These are phyloP conservation scores for Protomyctophum bolini DNA, from an alignment of 2,113 vertebrate genomes.

Conservation along the genomic window DNA sequence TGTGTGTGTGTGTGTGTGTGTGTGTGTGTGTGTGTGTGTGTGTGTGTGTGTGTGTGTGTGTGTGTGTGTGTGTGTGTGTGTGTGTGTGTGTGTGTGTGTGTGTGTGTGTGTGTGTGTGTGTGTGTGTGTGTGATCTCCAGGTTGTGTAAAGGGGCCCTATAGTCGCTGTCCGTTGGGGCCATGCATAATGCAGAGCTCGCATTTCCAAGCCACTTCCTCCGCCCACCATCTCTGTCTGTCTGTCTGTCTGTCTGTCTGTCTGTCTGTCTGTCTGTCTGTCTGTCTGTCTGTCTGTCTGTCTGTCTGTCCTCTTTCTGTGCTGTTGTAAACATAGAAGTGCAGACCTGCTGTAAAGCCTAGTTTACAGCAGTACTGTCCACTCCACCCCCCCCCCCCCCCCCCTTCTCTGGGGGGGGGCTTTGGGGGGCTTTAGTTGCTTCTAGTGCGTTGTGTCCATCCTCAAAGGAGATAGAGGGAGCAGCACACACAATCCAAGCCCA, in stretches of 20 bases:
- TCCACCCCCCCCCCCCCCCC: background rate
- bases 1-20: background rate
- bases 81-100: background rate
- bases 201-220: conserved; percentile 67
- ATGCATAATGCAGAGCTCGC: conserved; percentile 69
- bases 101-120: background rate
- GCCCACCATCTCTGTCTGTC: conserved; percentile 24
- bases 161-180: conserved; percentile 28
- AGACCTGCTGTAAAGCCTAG: conserved; percentile 65
- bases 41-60: background rate
- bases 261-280: conserved; percentile 18
- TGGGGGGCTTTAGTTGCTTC: background rate
- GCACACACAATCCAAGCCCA: conserved; percentile 37
- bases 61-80: conserved; percentile 6
- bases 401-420: conserved; percentile 18
- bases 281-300: background rate
- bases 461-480: conserved; percentile 23
- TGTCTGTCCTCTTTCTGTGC: conserved; percentile 17
- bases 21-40: background rate
- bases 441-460: too few relatives aligned
- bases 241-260: conserved; percentile 27
- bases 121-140: conserved; percentile 13
- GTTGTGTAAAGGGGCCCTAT: conserved; percentile 47
- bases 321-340: conserved; percentile 67
- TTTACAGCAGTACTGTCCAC: conserved; percentile 60